phyloP scores from a whole-genome alignment of 2,113 vertebrate genomes.

The Trogon melanurus region DNA sequence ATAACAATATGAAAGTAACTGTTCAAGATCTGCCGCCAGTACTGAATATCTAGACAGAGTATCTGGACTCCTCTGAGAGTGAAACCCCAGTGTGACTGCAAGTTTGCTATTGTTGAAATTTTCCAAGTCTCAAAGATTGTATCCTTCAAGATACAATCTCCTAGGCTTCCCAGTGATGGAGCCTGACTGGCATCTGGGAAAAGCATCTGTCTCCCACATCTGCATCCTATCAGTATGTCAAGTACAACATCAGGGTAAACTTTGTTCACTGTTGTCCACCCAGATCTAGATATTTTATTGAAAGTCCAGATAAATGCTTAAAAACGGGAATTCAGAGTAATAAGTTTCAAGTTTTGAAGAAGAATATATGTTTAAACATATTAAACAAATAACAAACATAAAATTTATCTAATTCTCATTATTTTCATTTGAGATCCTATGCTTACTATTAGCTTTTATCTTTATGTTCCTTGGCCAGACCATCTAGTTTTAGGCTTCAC shows the following conservation, averaged over 20 bases:
- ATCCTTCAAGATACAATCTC: background rate
- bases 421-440: background rate
- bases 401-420: background rate
- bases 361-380: background rate
- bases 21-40: background rate
- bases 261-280: background rate
- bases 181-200: background rate
- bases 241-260: conserved; percentile 24
- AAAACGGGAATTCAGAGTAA: conserved; percentile 27
- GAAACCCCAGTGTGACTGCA: background rate
- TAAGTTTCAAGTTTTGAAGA: background rate
- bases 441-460: background rate
- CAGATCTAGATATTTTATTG: conserved; percentile 4
- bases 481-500: background rate
- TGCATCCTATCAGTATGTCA: background rate
- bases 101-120: background rate
- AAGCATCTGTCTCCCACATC: background rate
- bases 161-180: background rate
- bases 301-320: conserved; percentile 5
- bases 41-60: background rate
- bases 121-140: background rate
- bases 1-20: background rate
- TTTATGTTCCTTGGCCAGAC: background rate
- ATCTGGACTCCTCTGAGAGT: background rate
- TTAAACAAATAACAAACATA: background rate